Percentiles rank a stretch among this genome's conserved stretches.
Conservation (phyloP, 2,797 vertebrate species). For the Sebastes nivosus region DNA sequence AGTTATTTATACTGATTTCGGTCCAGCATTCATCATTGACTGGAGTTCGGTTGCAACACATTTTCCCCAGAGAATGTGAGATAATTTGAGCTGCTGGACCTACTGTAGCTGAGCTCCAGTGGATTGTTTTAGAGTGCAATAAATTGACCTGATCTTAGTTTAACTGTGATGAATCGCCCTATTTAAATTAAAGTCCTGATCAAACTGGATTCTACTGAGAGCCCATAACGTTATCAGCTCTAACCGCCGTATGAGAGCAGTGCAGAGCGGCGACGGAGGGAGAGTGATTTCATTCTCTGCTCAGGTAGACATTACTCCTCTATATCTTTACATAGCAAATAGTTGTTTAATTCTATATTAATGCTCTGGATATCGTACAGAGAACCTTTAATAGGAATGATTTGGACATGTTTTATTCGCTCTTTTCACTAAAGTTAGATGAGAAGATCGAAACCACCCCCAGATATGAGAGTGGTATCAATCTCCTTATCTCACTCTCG, state of each 20-base stretch:
- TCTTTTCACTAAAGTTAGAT: background rate
- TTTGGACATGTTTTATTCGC: background rate
- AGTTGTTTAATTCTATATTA: too few species aligned
- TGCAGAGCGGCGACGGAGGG: too few species aligned
- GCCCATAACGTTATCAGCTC: too few species aligned
- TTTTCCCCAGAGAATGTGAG: background rate
- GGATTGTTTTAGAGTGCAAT: background rate
- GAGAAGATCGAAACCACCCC: background rate
- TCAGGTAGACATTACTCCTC: too few species aligned
- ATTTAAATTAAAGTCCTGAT: background rate
- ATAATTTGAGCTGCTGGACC: background rate
- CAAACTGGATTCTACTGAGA: background rate
- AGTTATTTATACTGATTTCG: constrained; percentile 2
- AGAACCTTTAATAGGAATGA: background rate
- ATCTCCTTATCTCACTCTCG: background rate
- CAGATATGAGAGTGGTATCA: background rate
- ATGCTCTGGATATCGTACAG: too few species aligned
- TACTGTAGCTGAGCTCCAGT: background rate
- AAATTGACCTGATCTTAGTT: background rate
- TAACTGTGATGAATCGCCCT: background rate
- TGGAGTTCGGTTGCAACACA: background rate
- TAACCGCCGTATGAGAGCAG: too few species aligned
- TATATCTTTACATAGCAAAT: too few species aligned
- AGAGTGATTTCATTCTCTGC: too few species aligned
- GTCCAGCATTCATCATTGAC: background rate